A percentile compares a stretch with the other conserved stretches of the same genome.
Conservation (phyloP, 2,797 vertebrate species). For the Odontamblyopus rebecca region DNA sequence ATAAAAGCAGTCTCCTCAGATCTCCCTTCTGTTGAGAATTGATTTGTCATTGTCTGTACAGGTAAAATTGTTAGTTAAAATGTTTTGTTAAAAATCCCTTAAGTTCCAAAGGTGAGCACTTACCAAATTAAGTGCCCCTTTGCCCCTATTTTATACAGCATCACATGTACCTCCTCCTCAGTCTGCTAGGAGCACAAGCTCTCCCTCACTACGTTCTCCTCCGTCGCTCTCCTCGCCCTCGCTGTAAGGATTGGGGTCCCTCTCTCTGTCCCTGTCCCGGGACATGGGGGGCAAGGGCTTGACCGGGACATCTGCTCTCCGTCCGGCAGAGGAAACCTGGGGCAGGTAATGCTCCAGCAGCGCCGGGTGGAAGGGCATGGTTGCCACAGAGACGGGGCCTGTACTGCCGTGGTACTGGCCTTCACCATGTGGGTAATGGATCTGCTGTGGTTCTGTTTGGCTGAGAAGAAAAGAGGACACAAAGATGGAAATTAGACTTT, state of each 20-base stretch:
- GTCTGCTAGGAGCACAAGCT: conserved; percentile 94
- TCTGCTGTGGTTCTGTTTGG: conserved; percentile 76
- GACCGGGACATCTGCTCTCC: conserved; percentile 58
- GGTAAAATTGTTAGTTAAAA: conserved; percentile 2
- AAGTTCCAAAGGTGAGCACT: conserved; percentile 4
- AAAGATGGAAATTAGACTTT: not conserved
- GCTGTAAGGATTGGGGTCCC: conserved; percentile 83
- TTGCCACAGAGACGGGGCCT: conserved; percentile 71
- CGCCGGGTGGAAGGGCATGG: conserved; percentile 82
- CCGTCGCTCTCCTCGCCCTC: conserved; percentile 90
- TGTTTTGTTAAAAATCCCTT: conserved; percentile 2
- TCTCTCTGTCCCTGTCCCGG: conserved; percentile 55
- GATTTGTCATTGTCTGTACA: conserved; percentile 23
- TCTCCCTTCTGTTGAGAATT: conserved; percentile 14
- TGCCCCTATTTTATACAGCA: conserved; percentile 60
- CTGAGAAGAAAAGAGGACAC: conserved; percentile 52
- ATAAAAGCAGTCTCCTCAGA: not conserved
- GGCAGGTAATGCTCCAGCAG: conserved; percentile 88
- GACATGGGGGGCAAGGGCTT: conserved; percentile 66
- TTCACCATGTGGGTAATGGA: conserved; percentile 72
- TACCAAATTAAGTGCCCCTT: conserved; percentile 11
- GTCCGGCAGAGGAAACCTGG: conserved; percentile 74
- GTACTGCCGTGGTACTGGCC: conserved; percentile 61
- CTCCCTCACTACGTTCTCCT: conserved; percentile 90
- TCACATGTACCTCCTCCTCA: conserved; percentile 50